Base-by-base conservation (phyloP, 2,113 vertebrate species). In the Alces alces region DNA sequence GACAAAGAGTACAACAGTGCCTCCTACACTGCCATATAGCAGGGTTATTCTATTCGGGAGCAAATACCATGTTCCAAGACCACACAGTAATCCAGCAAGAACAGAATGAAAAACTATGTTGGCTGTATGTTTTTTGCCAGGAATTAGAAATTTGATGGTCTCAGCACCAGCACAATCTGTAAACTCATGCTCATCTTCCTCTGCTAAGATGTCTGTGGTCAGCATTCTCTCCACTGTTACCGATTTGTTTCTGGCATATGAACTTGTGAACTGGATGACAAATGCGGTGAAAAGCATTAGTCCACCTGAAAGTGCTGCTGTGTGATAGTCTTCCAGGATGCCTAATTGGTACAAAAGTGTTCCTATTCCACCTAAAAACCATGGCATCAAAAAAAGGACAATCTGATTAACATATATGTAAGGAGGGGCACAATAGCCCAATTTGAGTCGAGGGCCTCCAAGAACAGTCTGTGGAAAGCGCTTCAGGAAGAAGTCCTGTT, bases 401-500 rank as follows among this genome's bases (percentile, higher is more conserved):
- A 99, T 99, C 95, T 99, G 99, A 96, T 99, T 99, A 96, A 99
- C 98, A 7, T 99, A 99, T 86, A 99, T 94, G 70, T 99, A 99
- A 5, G 99, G 99, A 94, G 99, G 99, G 58, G 99, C 99, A 86
- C 99, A 99, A 96, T 99, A 99, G 98, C 99, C 99, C 98, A 99
- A 98, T 98, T 99, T 99, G 98, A 99, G 99, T 55, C 99, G 99
- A 55, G 99, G 99, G 61, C 99, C 99, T 97, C 99, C 99, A 97
- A 99, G 99, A 96, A 99, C 61, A 3, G 99, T 99, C 98, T 99
- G 99, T 54, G 99, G 99, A 98, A 99, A 99, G 82, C 99, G 99
- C 98, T 99, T 99, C 99, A 99, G 99, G 98, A 99, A 99, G 99
- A 99, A 99, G 98, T 99, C 99, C 98, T 99, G 99, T 83, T 99